Evolutionary conservation across 1,140 invertebrate genomes (phyloP).

Genomic region (Drosophila lacteicornis): DNA sequence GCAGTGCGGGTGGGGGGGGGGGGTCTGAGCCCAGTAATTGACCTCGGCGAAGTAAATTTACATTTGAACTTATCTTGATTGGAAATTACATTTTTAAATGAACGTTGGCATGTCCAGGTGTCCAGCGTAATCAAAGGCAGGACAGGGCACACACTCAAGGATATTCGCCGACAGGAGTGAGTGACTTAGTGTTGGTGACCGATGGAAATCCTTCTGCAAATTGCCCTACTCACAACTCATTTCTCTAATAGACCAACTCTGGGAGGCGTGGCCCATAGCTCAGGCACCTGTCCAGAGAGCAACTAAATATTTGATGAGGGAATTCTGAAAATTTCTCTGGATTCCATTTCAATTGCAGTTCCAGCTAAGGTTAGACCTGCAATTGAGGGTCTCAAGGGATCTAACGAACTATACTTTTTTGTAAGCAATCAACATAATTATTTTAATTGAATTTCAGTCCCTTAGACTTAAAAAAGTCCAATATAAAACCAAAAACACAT

Average conservation of each 20-base stretch:
- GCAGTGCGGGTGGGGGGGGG: slow-evolving; percentile 11
- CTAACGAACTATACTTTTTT: not conserved
- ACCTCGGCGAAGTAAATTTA: slow-evolving; percentile 54
- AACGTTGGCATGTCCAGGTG: slow-evolving; percentile 56
- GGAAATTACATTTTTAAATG: slow-evolving; percentile 66
- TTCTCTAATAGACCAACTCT: slow-evolving; percentile 54
- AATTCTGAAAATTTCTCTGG: slow-evolving; percentile 25
- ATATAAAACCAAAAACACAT: not conserved
- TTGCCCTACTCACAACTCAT: slow-evolving; percentile 53
- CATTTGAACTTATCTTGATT: slow-evolving; percentile 77
- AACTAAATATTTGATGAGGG: slow-evolving; percentile 42
- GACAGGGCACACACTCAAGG: slow-evolving; percentile 15
- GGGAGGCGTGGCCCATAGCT: slow-evolving; percentile 28
- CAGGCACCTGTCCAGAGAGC: slow-evolving; percentile 39
- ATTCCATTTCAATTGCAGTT: slow-evolving; percentile 25
- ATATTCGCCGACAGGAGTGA: slow-evolving; percentile 13
- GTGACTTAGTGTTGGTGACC: not conserved
- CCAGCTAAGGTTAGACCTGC: not conserved
- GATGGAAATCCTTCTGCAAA: slow-evolving; percentile 58
- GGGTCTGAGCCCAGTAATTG: slow-evolving; percentile 29
- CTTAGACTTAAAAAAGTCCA: not conserved
- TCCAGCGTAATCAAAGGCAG: slow-evolving; percentile 62
- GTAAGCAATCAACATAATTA: too few species aligned
- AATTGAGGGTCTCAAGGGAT: not conserved
- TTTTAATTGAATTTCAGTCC: not conserved